Conservation (phyloP, 92 coral and sea anemone genomes). For the Anthopleura xanthogrammica region DNA sequence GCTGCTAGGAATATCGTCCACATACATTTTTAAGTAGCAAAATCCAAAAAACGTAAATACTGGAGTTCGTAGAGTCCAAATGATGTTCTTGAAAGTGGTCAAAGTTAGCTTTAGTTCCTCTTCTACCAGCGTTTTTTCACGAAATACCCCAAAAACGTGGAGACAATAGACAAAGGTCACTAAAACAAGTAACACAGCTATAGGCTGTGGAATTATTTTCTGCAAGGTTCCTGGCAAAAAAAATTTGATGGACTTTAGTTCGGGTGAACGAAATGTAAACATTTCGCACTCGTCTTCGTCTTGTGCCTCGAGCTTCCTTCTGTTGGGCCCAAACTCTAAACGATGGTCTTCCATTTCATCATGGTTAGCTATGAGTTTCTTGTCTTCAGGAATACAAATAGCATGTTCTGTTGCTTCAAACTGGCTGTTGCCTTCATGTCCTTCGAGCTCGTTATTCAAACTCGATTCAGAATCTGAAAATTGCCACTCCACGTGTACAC, state of each 20-base stretch:
- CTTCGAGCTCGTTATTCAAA: neutral
- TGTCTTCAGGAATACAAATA: too few species aligned
- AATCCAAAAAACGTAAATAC: conserved; percentile 47
- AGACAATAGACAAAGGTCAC: conserved; percentile 6
- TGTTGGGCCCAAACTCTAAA: too few species aligned
- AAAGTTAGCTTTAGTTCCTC: conserved; percentile 51
- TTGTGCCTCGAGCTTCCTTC: neutral
- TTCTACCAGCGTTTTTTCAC: conserved; percentile 46
- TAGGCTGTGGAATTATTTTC: neutral
- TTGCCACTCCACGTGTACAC: neutral
- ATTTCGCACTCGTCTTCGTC: neutral
- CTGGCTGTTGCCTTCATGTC: neutral
- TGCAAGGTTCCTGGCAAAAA: neutral
- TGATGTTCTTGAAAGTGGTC: conserved; percentile 50
- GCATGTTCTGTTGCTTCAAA: neutral
- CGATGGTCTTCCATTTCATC: too few species aligned
- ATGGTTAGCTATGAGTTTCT: too few species aligned
- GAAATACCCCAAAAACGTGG: conserved; percentile 55
- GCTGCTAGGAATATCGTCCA: conserved; percentile 45
- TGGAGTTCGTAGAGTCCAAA: conserved; percentile 57
- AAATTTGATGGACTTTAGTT: neutral
- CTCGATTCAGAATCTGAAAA: neutral
- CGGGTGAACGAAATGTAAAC: neutral
- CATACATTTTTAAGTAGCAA: conserved; percentile 51
- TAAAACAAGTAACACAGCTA: neutral